Base-by-base conservation (phyloP, 2,888 invertebrate species). In the Parascotia fuliginaria region DNA sequence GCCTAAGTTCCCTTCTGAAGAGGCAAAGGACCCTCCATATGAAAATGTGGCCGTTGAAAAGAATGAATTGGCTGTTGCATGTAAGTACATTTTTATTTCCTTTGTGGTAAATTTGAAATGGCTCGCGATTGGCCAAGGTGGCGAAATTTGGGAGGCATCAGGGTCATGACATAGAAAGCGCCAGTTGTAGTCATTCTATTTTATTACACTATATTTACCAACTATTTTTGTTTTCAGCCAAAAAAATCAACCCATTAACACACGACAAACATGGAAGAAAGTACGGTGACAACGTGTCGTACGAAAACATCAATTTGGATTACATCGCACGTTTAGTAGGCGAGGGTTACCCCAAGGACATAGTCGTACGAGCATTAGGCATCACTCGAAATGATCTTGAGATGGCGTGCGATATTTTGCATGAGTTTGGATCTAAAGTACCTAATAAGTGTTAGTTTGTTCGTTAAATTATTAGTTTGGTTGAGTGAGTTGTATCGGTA, bases 391-490 rank as follows among this genome's bases (percentile, higher is more conserved):
- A 98, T 89, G 97, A 98, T 85, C 93, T 98, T 44, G 97, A 97
- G 82, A 98, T 98, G 98, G 98, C 98, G 37, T 96, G 98, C 89
- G 98, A 98, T 83, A 98, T 98, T 78, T 90, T 98, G 65, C 96
- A 97, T 81, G 97, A 98, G 82, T 98, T 98, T 85, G 97, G 96
- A n/a, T 77, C 87, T 2, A 92, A 92, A 74, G 66, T 87, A 66
- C 78, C 86, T 55, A 86, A 83, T 69, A 89, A 89, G 63, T 90
- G 89, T 73, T 91, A 83, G 70, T 45, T 9, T 43, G 29, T 36
- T 42, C 34, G 9, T 36, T 28, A 24, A 38, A 49, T 11, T 9
- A 13, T 39, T 43, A 13, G 9, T 11, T 39, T 58, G 29, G 40
- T 55, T 33, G 19, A 5, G 41, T 54, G 11, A 63, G 50, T 52